phyloP scores from a whole-genome alignment of 2,113 vertebrate genomes.

The Progne subis region DNA sequence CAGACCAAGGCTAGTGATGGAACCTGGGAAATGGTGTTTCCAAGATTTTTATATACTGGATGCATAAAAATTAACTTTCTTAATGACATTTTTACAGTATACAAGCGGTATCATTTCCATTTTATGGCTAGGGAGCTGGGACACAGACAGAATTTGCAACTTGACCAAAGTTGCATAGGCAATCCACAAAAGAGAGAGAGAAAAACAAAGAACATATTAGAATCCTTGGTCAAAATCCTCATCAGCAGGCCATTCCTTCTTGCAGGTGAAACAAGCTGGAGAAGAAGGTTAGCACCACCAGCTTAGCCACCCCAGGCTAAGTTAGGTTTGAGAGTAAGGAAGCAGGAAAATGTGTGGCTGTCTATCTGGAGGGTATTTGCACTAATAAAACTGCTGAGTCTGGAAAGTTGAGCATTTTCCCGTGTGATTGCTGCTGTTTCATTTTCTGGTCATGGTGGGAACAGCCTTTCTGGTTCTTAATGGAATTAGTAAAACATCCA shows the following conservation, averaged over 20 bases:
- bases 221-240: neutral
- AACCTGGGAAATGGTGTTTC: neutral
- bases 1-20: neutral
- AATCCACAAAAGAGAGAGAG: neutral
- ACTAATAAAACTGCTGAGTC: slow-evolving; percentile 52
- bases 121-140: neutral
- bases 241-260: neutral
- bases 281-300: neutral
- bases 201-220: rapidly evolving
- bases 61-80: neutral
- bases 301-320: neutral
- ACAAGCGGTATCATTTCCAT: neutral
- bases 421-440: slow-evolving; percentile 53
- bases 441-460: slow-evolving; percentile 63
- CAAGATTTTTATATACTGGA: neutral
- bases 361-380: slow-evolving; percentile 32
- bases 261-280: neutral
- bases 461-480: slow-evolving; percentile 65
- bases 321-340: neutral
- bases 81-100: neutral
- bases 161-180: neutral
- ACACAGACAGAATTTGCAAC: neutral
- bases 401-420: slow-evolving; percentile 55
- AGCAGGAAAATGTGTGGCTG: neutral
- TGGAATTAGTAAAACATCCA: slow-evolving; percentile 61